Evolutionary conservation across 2,888 invertebrate genomes (phyloP).

Genomic region (Osedax fenrisi): DNA sequence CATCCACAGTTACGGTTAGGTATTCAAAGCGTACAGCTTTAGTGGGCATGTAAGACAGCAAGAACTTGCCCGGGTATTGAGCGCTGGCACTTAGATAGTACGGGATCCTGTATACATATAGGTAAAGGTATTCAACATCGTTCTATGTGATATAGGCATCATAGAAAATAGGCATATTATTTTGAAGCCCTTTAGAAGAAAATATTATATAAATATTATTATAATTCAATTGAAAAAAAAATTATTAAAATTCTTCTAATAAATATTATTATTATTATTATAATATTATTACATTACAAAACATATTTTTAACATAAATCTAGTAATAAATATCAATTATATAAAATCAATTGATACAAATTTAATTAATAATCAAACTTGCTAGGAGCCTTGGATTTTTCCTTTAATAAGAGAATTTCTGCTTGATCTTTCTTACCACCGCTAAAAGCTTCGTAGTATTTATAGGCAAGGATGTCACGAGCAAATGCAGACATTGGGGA

Average conservation of each 20-base stretch:
- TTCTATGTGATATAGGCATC: not conserved
- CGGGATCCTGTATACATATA: slow-evolving; percentile 43
- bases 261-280: not conserved
- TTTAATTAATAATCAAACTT: too few relatives aligned
- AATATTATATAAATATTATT: too few relatives aligned
- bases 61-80: slow-evolving; percentile 59
- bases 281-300: not conserved
- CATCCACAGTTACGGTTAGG: slow-evolving; percentile 78
- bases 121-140: not conserved
- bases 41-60: slow-evolving; percentile 81
- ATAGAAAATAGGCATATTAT: not conserved
- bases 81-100: slow-evolving; percentile 44
- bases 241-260: not conserved
- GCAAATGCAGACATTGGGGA: slow-evolving; percentile 90
- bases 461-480: slow-evolving; percentile 76
- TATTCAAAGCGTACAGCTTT: slow-evolving; percentile 77
- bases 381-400: slow-evolving; percentile 62
- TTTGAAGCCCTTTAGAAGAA: too few relatives aligned
- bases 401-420: slow-evolving; percentile 73
- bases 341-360: too few relatives aligned
- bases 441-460: slow-evolving; percentile 65
- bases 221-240: too few relatives aligned
- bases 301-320: not conserved
- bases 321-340: too few relatives aligned
- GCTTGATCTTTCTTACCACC: slow-evolving; percentile 75